Percentiles rank a stretch among this genome's conserved stretches.
Conservation (phyloP, 2,797 vertebrate genomes). For the Propithecus deckenii region DNA sequence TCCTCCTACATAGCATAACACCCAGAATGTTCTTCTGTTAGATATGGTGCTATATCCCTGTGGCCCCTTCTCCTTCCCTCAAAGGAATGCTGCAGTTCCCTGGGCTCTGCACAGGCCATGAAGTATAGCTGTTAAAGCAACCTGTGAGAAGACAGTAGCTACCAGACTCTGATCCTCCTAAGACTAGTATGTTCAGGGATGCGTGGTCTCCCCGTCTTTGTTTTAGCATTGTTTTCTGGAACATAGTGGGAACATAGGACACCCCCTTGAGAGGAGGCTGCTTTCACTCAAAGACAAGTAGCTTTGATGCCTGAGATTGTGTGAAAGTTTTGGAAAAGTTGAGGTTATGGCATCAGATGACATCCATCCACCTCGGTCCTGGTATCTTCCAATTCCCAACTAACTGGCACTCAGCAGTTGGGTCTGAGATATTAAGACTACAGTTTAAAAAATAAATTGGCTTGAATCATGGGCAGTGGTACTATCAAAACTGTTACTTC, state of each 20-base stretch:
- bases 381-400: not conserved
- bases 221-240: not conserved
- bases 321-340: not conserved
- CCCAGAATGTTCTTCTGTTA: not conserved
- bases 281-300: conserved; percentile 22
- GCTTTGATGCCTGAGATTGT: not conserved
- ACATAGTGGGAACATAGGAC: not conserved
- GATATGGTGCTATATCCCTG: no score
- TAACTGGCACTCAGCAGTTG: not conserved
- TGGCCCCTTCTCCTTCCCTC: not conserved
- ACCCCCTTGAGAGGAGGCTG: not conserved
- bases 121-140: not conserved
- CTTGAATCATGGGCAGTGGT: not conserved
- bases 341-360: not conserved
- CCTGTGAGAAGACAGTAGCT: not conserved
- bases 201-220: not conserved
- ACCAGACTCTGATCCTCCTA: not conserved
- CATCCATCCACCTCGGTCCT: not conserved
- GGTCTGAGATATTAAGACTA: not conserved
- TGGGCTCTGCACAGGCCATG: not conserved
- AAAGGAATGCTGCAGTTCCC: not conserved
- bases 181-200: not conserved
- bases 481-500: not conserved
- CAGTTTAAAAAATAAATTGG: not conserved
- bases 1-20: not conserved